A percentile compares a stretch with the other conserved stretches of the same genome.
These are phyloP conservation scores for Strix uralensis DNA, from an alignment of 2,113 vertebrate genomes.

Conservation along the genomic window DNA sequence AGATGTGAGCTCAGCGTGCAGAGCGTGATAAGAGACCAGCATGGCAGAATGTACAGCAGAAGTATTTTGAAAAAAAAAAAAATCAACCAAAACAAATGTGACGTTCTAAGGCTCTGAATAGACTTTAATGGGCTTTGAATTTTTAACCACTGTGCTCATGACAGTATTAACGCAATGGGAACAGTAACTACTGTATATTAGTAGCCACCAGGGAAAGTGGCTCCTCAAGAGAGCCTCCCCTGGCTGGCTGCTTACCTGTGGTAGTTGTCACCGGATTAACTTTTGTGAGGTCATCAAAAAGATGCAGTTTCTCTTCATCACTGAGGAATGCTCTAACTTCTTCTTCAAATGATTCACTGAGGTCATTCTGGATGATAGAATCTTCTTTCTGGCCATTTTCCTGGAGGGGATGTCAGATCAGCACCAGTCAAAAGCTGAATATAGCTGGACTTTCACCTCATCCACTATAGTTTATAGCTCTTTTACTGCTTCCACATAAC, in stretches of 20 bases:
- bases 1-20: not conserved
- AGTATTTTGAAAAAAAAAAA: not conserved
- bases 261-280: constrained; percentile 91
- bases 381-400: constrained; percentile 62
- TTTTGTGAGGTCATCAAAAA: constrained; percentile 92
- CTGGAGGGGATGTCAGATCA: constrained; percentile 60
- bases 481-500: not conserved
- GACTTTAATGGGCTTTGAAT: not conserved
- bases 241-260: constrained; percentile 79
- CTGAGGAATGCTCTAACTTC: constrained; percentile 84
- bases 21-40: not conserved
- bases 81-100: not conserved
- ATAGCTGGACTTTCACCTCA: not conserved
- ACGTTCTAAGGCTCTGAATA: not conserved
- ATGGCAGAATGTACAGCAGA: not conserved
- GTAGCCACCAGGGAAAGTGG: not conserved
- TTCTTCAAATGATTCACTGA: constrained; percentile 75
- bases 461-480: not conserved
- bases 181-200: not conserved
- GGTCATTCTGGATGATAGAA: not conserved
- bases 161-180: not conserved
- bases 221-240: not conserved
- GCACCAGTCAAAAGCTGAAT: not conserved
- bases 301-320: constrained; percentile 82
- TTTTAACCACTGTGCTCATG: not conserved